Evolutionary conservation across 2,113 vertebrate genomes (phyloP), one percentile per base, ranked within the genome.

Genomic region (Odontophorus gujanensis): DNA sequence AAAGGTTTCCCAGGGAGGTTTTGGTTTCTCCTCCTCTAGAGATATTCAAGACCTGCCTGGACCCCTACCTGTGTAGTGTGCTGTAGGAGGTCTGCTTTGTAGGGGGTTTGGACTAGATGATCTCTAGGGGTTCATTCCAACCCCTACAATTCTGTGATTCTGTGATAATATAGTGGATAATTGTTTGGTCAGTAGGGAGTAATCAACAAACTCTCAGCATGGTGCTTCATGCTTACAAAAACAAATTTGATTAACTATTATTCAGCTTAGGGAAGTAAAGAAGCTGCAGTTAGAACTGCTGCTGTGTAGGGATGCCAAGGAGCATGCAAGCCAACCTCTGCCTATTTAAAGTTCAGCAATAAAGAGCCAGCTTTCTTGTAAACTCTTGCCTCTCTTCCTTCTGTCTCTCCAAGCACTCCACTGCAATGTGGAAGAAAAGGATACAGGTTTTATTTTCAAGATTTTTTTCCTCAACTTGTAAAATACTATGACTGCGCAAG

Each of bases 381-480:
- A 89, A 69, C 4, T 47, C 40, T 51, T 61, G 15, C 32, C 11
- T 81, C 10, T 17, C 11, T 17, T 59, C 34, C 48, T 78, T 20
- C 26, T 50, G 30, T 18, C 45, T 8, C 13, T 81, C 36, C 84
- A 74, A 61, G 10, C 20, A 69, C 48, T 67, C 7, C 25, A 55
- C 4, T 77, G 50, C 53, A 63, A 43, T 21, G 32, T 47, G 90
- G 47, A 24, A 76, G 55, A 11, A 81, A 51, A 78, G 13, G 15
- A 74, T 3, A 55, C 0, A 0, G 81, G 30, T 9, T 73, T 75
- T 28, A 38, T 51, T 30, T 18, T 62, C 19, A 69, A 61, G 6
- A 40, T 8, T 85, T 79, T 75, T 71, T 63, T 75, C 13, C 25
- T 50, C 24, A 38, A 53, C 5, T 30, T 65, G n/a, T 53, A 63